Evolutionary conservation across 1,140 invertebrate genomes (phyloP).

Genomic region (Drosophila lowei): DNA sequence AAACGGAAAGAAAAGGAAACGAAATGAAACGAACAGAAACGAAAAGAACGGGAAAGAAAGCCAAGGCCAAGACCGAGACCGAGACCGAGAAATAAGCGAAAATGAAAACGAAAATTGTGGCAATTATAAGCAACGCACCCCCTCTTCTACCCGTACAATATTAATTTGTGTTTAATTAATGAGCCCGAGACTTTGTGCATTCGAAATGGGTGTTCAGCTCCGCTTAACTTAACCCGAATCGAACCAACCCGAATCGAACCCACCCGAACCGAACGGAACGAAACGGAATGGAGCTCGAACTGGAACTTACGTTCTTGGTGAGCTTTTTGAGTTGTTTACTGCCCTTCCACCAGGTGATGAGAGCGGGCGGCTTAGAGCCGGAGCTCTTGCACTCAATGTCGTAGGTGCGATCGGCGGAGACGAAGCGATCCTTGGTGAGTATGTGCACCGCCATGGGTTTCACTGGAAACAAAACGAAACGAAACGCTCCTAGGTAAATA

Average conservation of each 20-base stretch:
- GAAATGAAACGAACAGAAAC: conserved; percentile 22
- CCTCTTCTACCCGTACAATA: conserved; percentile 45
- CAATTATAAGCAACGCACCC: conserved; percentile 67
- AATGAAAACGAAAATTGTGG: conserved; percentile 64
- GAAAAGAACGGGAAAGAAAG: conserved; percentile 8
- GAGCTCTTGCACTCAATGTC: conserved; percentile 92
- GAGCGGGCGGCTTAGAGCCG: conserved; percentile 91
- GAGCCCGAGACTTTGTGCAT: conserved; percentile 50
- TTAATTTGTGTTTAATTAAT: conserved; percentile 68
- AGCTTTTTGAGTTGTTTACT: conserved; percentile 90
- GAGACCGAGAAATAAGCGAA: conserved; percentile 30
- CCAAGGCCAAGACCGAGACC: conserved; percentile 20
- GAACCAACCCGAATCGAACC: too few relatives aligned
- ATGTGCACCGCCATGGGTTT: conserved; percentile 92
- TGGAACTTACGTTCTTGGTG: conserved; percentile 89
- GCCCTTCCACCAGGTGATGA: conserved; percentile 95
- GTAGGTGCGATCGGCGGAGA: conserved; percentile 91
- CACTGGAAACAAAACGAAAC: conserved; percentile 84
- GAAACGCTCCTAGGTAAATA: too few relatives aligned
- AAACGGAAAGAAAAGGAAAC: conserved; percentile 48
- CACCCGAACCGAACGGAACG: too few relatives aligned
- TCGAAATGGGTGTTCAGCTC: conserved; percentile 31
- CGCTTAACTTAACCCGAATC: not conserved
- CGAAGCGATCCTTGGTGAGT: conserved; percentile 89
- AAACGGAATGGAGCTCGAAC: too few relatives aligned